Base-by-base conservation (phyloP, 2,113 vertebrate genomes). In the Lanius collurio region DNA sequence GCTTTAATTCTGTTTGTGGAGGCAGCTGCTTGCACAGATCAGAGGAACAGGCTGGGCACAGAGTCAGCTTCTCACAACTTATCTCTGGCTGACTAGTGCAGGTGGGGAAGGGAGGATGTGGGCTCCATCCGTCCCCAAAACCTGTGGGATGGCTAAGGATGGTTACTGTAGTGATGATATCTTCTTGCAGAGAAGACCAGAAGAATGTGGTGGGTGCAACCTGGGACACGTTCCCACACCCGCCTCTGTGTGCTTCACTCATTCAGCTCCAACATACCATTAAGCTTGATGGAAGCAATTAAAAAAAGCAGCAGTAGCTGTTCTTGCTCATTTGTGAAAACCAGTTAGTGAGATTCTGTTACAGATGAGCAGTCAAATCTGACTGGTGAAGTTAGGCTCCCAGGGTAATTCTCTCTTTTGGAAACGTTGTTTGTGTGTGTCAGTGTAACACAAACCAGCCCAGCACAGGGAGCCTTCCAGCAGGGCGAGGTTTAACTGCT, bases 221-320 rank as follows among this genome's bases (percentile, higher is more conserved):
- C 80, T 94, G 93, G 93, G 84, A 91, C 78, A 42, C 17, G 35
- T 93, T 94, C 95, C 94, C 93, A 90, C 91, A 94, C 71, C 91
- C 47, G 7, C 83, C 78, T 93, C 71, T 74, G 55, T 87, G 8
- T 49, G 37, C 31, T 90, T 92, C 52, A 56, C 73, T 95, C 83
- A 89, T 90, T 97, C 94, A 92, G 35, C 84, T 92, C 67, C 59
- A 92, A 74, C 73, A 88, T 81, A 83, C 89, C 91, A 92, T 89
- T 89, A 95, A 93, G 69, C 60, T 60, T 87, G 91, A 93, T 78
- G 80, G 76, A 70, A 87, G 89, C 60, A 96, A 95, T 95, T 92
- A 47, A 74, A 92, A 89, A 91, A 77, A 75, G 33, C 80, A 89
- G 79, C 74, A 89, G 35, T 94, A 84, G 93, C 89, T 96, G 71